Percentiles rank a stretch among this genome's conserved stretches.
These are phyloP conservation scores for Pantherophis guttatus DNA, from an alignment of 2,113 vertebrate genomes.

Conservation along the genomic window DNA sequence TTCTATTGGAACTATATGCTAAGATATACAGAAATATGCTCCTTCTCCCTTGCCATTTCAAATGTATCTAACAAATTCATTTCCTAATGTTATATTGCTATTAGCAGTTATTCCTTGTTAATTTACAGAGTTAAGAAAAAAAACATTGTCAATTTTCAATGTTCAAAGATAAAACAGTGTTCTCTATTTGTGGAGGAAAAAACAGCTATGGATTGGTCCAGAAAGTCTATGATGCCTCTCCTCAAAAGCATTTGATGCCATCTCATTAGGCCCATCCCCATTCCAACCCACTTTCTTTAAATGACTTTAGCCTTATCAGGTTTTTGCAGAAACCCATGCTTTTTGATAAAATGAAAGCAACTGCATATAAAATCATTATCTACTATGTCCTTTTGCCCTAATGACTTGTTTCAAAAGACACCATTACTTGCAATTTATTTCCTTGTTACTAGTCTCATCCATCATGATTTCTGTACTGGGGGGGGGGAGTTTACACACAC, in stretches of 20 bases:
- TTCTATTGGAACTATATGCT: background rate
- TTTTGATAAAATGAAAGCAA: background rate
- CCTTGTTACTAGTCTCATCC: background rate
- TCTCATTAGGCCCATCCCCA: background rate
- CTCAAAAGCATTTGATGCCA: background rate
- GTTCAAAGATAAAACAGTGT: background rate
- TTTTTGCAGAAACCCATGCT: background rate
- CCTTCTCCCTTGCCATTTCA: background rate
- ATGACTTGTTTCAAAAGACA: background rate
- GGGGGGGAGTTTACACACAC: fast-evolving
- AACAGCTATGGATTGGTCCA: background rate
- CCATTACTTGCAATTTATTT: background rate
- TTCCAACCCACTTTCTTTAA: background rate
- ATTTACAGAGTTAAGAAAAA: background rate
- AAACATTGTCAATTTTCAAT: background rate
- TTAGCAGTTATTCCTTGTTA: background rate
- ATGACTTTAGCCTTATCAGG: background rate
- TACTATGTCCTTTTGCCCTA: background rate
- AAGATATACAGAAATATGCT: background rate
- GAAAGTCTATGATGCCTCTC: background rate
- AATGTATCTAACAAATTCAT: background rate
- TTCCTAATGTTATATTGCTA: background rate
- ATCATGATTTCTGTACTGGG: background rate
- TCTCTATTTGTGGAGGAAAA: background rate
- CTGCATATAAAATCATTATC: background rate